These are phyloP conservation scores for Drosophila lacertosa DNA, from an alignment of 1,140 invertebrate genomes.

Conservation along the genomic window DNA sequence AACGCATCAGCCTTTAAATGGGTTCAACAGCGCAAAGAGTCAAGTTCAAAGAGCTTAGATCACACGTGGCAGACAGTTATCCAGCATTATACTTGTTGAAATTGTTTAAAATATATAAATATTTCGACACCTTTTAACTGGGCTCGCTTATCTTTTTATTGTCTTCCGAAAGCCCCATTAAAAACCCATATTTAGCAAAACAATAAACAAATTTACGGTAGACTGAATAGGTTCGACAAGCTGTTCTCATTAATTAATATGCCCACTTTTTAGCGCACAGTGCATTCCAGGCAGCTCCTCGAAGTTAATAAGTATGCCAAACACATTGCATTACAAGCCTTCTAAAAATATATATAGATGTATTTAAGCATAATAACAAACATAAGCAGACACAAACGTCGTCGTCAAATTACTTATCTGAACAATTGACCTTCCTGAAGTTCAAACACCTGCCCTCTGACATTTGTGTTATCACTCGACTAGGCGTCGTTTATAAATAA, in stretches of 20 bases:
- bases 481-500: constrained; percentile 49
- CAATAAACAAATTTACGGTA: constrained; percentile 1
- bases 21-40: background rate
- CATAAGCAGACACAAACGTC: background rate
- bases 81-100: background rate
- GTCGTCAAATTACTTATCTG: constrained; percentile 43
- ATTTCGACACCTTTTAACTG: background rate
- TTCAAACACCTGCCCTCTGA: constrained; percentile 78
- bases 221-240: background rate
- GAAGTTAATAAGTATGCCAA: constrained; percentile 22
- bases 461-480: constrained; percentile 61
- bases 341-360: constrained; percentile 5
- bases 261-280: background rate
- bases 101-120: too few species aligned
- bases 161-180: background rate
- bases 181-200: background rate
- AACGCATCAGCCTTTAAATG: background rate
- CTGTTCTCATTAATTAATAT: constrained; percentile 2
- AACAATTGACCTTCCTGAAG: constrained; percentile 65
- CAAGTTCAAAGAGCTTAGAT: constrained; percentile 1
- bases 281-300: background rate
- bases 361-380: background rate
- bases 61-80: background rate
- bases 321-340: constrained; percentile 13
- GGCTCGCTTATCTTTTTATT: background rate